Evolutionary conservation across 53 echinoderm and acorn worm genomes (phyloP).

Genomic region (Mesocentrotus franciscanus): DNA sequence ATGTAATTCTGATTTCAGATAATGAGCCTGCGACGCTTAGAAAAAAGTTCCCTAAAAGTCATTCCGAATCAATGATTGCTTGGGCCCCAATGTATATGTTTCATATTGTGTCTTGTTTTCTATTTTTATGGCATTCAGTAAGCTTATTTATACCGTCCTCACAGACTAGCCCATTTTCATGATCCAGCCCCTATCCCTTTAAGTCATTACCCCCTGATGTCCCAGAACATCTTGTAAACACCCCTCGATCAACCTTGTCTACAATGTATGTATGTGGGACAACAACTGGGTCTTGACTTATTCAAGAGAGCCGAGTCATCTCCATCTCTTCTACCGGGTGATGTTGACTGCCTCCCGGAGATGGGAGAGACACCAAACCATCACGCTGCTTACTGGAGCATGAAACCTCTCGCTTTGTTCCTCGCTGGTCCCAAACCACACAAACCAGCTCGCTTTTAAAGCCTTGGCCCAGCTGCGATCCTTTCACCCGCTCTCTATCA

Average conservation of each 20-base stretch:
- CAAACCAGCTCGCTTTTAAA: not conserved
- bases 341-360: not conserved
- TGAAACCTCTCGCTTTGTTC: conserved; percentile 2
- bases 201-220: not conserved
- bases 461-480: conserved; percentile 29
- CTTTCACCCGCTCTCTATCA: not conserved
- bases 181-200: not conserved
- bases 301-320: not conserved
- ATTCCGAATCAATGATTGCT: too few relatives aligned
- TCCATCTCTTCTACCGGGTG: not conserved
- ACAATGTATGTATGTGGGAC: conserved; percentile 41
- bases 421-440: not conserved
- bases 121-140: too few relatives aligned
- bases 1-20: too few relatives aligned
- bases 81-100: too few relatives aligned
- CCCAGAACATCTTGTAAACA: not conserved
- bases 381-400: conserved; percentile 12
- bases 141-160: too few relatives aligned
- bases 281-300: conserved; percentile 16
- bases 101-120: too few relatives aligned
- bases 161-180: not conserved
- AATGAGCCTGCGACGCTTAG: too few relatives aligned
- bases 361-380: not conserved
- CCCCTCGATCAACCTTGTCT: not conserved
- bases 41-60: too few relatives aligned